phyloP scores from a whole-genome alignment of 2,113 vertebrate species.

The Athene noctua region DNA sequence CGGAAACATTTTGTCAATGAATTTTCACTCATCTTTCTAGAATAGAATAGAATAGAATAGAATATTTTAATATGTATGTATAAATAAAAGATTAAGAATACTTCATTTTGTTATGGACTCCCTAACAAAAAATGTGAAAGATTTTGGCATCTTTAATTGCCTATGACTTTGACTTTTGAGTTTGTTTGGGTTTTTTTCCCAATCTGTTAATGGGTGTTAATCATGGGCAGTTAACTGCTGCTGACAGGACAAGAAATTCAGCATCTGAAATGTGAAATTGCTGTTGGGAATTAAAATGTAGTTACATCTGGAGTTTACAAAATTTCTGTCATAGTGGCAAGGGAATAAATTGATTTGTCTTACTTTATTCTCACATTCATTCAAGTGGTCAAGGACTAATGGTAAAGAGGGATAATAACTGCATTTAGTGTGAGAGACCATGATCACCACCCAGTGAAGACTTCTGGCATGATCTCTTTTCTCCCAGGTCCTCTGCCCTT shows the following conservation, averaged over 20 bases:
- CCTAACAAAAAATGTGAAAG: not conserved
- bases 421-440: not conserved
- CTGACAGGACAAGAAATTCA: not conserved
- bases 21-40: not conserved
- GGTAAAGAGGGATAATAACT: not conserved
- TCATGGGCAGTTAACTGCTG: not conserved
- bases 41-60: not conserved
- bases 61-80: not conserved
- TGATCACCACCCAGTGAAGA: not conserved
- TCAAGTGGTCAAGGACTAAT: not conserved
- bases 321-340: not conserved
- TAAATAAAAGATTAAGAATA: not conserved
- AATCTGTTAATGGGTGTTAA: not conserved
- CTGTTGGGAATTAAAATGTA: not conserved
- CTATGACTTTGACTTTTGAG: not conserved
- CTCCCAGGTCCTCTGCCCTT: not conserved
- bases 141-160: not conserved
- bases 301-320: not conserved
- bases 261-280: not conserved
- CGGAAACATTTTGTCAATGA: not conserved
- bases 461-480: not conserved
- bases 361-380: not conserved
- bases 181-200: rapidly evolving
- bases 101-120: not conserved
- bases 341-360: not conserved